Base-by-base conservation (phyloP, 2,888 invertebrate species). In the Trilocha varians region DNA sequence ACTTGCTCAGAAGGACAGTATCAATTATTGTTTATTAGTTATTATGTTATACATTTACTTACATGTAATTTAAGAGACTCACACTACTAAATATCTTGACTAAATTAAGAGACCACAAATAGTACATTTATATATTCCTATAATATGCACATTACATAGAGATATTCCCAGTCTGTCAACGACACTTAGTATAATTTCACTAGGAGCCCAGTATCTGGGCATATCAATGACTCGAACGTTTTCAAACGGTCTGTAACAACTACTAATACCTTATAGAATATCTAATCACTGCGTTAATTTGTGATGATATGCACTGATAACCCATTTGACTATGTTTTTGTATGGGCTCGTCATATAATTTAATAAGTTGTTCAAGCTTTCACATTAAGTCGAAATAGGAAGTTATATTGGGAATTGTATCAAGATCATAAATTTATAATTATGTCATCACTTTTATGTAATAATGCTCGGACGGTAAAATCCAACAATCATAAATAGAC, bases 281-380 rank as follows among this genome's bases (percentile, higher is more conserved):
- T 78, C 80, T 85, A 84, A 80, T 79, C 85, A 84, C 85, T 85
- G 85, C 78, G 76, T 75, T 73, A 75, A 72, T 78, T 83, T 84
- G 82, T 85, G 84, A 84, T 85, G 85, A 85, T 85, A 85, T 85
- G 85, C 85, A 85, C 82, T 82, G 78, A 83, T 77, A 71, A 75
- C 80, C 82, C 80, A 78, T 58, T 59, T 65, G 70, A 76, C 80
- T 77, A 72, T 62, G 69, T 73, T 70, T n/a, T 50, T 50, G 54
- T 52, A 70, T 65, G 78, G 78, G 82, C 62, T 65, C 50, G 56
- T 70, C 66, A 65, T 62, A 68, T 64, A 62, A 65, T 63, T 65
- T 65, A 59, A 73, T 67, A 64, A 73, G 66, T 70, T 70, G 68
- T 72, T 70, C 63, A 72, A 75, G 73, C 71, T 66, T 70, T 69